phyloP scores from a whole-genome alignment of 1,140 invertebrate genomes.

The Temnothorax longispinosus region DNA sequence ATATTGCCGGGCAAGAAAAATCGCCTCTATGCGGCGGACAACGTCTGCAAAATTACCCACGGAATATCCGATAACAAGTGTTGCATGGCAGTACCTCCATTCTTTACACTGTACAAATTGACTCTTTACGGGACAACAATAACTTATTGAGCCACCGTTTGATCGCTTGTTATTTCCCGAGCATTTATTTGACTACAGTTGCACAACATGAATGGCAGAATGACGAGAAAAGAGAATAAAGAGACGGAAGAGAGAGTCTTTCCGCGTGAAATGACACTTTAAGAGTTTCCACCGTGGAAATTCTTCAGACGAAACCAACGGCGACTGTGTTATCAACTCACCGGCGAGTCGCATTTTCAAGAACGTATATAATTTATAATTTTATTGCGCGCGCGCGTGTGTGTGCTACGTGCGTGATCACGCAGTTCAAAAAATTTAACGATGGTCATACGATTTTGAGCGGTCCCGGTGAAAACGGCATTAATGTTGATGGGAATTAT shows the following conservation, averaged over 20 bases:
- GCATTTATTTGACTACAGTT: slow-evolving; percentile 26
- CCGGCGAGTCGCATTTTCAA: not conserved
- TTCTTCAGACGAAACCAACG: not conserved
- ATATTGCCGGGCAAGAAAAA: slow-evolving; percentile 49
- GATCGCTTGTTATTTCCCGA: slow-evolving; percentile 41
- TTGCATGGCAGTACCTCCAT: slow-evolving; percentile 46
- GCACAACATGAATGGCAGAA: not conserved
- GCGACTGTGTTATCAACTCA: not conserved
- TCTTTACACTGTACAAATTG: slow-evolving; percentile 61
- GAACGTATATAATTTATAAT: not conserved
- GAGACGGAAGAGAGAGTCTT: slow-evolving; percentile 13
- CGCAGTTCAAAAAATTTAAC: slow-evolving; percentile 27
- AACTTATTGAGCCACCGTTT: slow-evolving; percentile 46
- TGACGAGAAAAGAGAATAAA: not conserved
- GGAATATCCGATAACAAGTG: slow-evolving; percentile 59
- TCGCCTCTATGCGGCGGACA: slow-evolving; percentile 47
- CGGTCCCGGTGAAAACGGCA: not conserved
- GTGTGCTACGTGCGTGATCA: not conserved
- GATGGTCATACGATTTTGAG: slow-evolving; percentile 15
- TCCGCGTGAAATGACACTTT: slow-evolving; percentile 19
- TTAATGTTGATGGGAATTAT: slow-evolving; percentile 58
- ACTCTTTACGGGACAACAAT: slow-evolving; percentile 49
- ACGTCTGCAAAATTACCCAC: slow-evolving; percentile 54
- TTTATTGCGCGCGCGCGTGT: not conserved
- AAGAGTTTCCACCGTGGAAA: slow-evolving; percentile 14